Conservation (phyloP, 2,888 invertebrate species). For the Chalcosyrphus nemorum region DNA sequence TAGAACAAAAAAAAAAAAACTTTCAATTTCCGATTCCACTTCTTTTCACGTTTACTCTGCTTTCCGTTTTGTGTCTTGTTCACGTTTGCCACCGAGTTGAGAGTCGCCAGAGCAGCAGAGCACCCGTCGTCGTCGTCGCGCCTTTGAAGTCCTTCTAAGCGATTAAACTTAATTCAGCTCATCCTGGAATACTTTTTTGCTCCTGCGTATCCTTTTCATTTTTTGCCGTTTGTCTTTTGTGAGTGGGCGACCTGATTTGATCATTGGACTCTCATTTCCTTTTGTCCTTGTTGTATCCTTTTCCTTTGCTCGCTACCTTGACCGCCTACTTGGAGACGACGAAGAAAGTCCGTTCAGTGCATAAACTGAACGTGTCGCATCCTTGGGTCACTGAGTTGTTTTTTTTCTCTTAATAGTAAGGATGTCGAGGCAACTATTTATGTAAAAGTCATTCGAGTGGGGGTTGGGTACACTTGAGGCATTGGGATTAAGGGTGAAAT, state of each 20-base stretch:
- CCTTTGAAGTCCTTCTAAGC: constrained; percentile 54
- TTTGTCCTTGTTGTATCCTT: constrained; percentile 8
- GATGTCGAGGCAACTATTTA: constrained; percentile 16
- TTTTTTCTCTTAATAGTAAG: background rate
- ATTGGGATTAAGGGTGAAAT: background rate
- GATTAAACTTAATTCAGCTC: constrained; percentile 60
- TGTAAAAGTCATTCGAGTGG: constrained; percentile 11
- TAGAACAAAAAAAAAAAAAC: constrained; percentile 29
- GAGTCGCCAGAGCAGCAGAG: too few species aligned
- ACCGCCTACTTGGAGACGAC: constrained; percentile 3
- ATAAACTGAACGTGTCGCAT: constrained; percentile 42
- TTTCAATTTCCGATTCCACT: constrained; percentile 55
- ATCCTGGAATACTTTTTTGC: constrained; percentile 19
- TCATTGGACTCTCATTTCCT: constrained; percentile 55
- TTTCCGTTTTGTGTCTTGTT: constrained; percentile 42
- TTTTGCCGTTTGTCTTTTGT: constrained; percentile 5
- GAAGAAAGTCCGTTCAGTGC: background rate
- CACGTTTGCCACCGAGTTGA: constrained; percentile 7
- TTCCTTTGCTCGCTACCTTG: background rate
- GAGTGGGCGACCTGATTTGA: constrained; percentile 50
- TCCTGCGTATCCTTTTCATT: constrained; percentile 13
- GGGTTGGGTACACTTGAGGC: background rate
- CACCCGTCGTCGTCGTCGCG: too few species aligned
- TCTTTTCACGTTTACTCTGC: constrained; percentile 30
- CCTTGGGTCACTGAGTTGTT: constrained; percentile 1